Percentiles rank a stretch among this genome's conserved stretches.
phyloP scores from a whole-genome alignment of 2,888 invertebrate species.

The Rhingia campestris region DNA sequence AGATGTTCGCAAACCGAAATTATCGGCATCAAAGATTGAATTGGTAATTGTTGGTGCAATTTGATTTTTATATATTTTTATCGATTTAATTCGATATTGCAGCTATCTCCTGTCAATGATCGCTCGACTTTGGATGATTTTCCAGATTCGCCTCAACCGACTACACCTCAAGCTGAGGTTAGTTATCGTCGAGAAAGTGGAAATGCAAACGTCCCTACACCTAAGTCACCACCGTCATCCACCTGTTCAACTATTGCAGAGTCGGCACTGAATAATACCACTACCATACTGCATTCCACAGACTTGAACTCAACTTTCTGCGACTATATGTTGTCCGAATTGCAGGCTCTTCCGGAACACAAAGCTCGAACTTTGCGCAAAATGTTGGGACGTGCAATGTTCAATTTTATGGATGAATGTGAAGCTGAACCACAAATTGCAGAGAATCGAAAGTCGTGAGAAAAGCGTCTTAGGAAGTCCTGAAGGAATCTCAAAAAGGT shows the following conservation, averaged over 20 bases:
- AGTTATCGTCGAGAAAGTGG: background rate
- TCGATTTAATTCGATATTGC: constrained; percentile 9
- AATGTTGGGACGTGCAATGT: background rate
- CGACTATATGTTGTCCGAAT: constrained; percentile 11
- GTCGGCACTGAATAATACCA: background rate
- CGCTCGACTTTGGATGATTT: background rate
- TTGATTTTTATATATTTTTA: background rate
- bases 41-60: background rate
- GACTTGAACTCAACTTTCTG: constrained; percentile 17
- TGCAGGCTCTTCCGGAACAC: background rate
- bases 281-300: background rate
- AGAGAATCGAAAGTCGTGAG: too few species aligned
- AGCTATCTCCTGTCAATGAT: constrained; percentile 10
- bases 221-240: background rate
- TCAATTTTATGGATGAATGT: constrained; percentile 7
- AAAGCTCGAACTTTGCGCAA: constrained; percentile 5
- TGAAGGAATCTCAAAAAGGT: too few species aligned
- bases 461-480: too few species aligned
- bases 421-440: too few species aligned
- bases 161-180: background rate
- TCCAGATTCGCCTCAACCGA: background rate
- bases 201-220: background rate
- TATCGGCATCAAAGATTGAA: background rate
- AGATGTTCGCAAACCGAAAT: background rate
- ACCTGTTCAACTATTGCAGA: background rate